Evolutionary conservation across 1,140 invertebrate species (phyloP), one percentile per base, ranked within the genome.

Genomic region (Arctopsyche grandis): DNA sequence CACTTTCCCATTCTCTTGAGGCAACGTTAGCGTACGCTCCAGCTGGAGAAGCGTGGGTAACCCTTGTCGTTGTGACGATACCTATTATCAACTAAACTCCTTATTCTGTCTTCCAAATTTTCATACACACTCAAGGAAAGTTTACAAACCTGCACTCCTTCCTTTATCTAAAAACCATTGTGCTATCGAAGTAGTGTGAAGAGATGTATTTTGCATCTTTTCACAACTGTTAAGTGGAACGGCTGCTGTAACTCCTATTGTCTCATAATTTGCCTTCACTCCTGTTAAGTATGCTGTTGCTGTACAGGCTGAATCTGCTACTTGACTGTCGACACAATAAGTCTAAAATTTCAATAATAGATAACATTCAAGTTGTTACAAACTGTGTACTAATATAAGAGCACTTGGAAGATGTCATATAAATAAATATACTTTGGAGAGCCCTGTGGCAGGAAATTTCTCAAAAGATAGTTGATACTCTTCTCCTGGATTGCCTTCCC

Each of bases 221-320:
- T 86, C 82, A 79, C 94, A 93, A 48, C 92, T 89, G 0, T 87
- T 86, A 38, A 89, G 85, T 1, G 88, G 89, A 0, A 93, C 91
- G n/a, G 90, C 88, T 0, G 90, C 92, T 80, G 93, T 92, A 0
- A 97, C 89, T 0, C 94, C 95, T 0, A 97, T 88, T 0, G 93
- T 94, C n/a, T 91, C 93, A 60, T 91, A 91, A 84, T 96, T 96
- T 0, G 91, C 92, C 86, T 98, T 98, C 0, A 97, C 92, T 3
- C 96, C 96, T 9, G 90, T 90, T n/a, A 97, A 87, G 83, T 95
- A 95, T 0, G 96, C 94, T 0, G 95, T 97, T 0, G 93, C 94
- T 0, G 89, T 89, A 79, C 89, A 90, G 0, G 95, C 95, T 0
- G 93, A 95, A 85, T 97, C 96, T 0, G 96, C 90, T 0, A 93